Evolutionary conservation across 2,888 invertebrate species (phyloP).

Genomic region (Cordilura impudica): DNA sequence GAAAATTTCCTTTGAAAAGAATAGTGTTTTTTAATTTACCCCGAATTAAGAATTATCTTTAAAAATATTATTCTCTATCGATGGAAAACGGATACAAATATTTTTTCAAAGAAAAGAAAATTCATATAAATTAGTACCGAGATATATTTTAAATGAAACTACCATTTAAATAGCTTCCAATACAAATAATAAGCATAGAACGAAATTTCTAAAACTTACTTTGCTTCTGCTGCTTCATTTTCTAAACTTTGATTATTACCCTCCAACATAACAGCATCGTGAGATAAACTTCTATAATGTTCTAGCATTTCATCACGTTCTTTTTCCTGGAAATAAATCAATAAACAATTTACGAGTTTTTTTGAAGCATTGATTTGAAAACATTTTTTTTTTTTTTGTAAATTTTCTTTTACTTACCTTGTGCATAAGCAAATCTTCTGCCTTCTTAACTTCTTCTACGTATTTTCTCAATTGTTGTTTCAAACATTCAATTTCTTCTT

Average conservation of each 20-base stretch:
- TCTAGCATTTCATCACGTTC: slow-evolving; percentile 89
- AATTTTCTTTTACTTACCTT: slow-evolving; percentile 80
- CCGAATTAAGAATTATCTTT: no score
- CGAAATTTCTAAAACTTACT: slow-evolving; percentile 76
- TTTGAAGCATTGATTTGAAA: no score
- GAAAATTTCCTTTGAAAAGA: no score
- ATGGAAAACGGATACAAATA: no score
- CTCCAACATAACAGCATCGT: slow-evolving; percentile 87
- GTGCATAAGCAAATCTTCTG: slow-evolving; percentile 86
- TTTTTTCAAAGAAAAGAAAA: no score
- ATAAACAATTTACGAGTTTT: neutral
- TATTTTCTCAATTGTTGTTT: slow-evolving; percentile 89
- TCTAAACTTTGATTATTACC: slow-evolving; percentile 89
- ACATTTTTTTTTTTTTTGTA: neutral
- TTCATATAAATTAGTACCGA: no score
- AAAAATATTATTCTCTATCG: no score
- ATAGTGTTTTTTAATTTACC: no score
- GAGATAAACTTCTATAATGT: slow-evolving; percentile 86
- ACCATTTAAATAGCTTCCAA: no score
- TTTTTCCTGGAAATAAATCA: slow-evolving; percentile 81
- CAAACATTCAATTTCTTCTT: slow-evolving; percentile 85
- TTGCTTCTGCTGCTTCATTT: slow-evolving; percentile 85
- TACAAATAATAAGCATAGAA: no score
- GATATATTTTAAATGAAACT: no score
- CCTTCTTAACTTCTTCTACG: slow-evolving; percentile 87